These are phyloP conservation scores for Petrophora chlorosata DNA, from an alignment of 2,888 invertebrate species.

Conservation along the genomic window DNA sequence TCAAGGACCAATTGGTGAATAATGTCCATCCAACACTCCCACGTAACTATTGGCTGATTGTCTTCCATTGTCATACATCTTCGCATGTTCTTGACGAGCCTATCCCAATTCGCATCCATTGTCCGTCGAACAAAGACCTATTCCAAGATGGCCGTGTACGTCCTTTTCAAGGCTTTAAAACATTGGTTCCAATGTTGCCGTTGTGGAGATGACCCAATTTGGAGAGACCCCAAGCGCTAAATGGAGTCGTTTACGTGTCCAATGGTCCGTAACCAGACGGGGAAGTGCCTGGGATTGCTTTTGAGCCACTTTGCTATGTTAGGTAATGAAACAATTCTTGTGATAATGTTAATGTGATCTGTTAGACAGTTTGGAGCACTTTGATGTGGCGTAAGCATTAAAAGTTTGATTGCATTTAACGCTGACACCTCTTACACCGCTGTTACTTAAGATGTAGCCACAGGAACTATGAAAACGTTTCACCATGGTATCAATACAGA, in stretches of 20 bases:
- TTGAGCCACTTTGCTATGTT: slow-evolving; percentile 28
- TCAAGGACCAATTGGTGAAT: slow-evolving; percentile 7
- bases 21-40: slow-evolving; percentile 24
- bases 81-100: slow-evolving; percentile 55
- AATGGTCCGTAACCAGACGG: slow-evolving; percentile 38
- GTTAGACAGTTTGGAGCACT: no score
- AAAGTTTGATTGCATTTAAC: no score
- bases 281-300: slow-evolving; percentile 38
- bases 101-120: slow-evolving; percentile 72
- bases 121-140: slow-evolving; percentile 66
- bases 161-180: slow-evolving; percentile 39
- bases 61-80: slow-evolving; percentile 60
- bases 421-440: no score
- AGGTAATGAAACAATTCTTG: slow-evolving; percentile 17
- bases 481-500: no score
- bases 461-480: no score
- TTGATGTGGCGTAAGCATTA: no score
- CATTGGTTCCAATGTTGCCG: slow-evolving; percentile 29
- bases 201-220: slow-evolving; percentile 53
- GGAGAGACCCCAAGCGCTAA: slow-evolving; percentile 49
- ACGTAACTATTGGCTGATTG: slow-evolving; percentile 48
- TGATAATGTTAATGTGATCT: not conserved
- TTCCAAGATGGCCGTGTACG: slow-evolving; percentile 52
- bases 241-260: slow-evolving; percentile 53
- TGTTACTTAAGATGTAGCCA: no score